These are phyloP conservation scores for Aphaenogaster rudis DNA, from an alignment of 1,140 invertebrate genomes.

Conservation along the genomic window DNA sequence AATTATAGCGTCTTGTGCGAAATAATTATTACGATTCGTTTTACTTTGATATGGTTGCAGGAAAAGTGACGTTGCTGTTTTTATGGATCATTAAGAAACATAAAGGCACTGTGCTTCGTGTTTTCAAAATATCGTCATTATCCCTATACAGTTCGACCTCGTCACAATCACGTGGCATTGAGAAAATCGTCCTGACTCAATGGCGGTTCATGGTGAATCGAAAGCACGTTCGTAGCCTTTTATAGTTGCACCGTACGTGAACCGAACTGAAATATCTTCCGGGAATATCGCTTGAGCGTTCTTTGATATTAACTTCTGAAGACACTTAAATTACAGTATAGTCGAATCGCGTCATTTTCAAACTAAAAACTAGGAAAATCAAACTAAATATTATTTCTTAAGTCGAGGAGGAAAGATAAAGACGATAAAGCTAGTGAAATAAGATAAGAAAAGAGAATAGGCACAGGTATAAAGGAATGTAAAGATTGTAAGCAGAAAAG, in stretches of 20 bases:
- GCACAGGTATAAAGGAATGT: too few relatives aligned
- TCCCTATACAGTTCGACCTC: background rate
- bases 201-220: constrained; percentile 9
- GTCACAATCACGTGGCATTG: constrained; percentile 21
- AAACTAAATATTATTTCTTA: background rate
- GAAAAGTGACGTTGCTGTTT: background rate
- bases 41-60: background rate
- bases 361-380: background rate
- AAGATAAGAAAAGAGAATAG: too few relatives aligned
- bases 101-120: background rate
- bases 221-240: constrained; percentile 37
- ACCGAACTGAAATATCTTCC: constrained; percentile 34
- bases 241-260: constrained; percentile 39
- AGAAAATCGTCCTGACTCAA: constrained; percentile 21
- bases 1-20: background rate
- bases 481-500: too few relatives aligned
- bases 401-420: too few relatives aligned
- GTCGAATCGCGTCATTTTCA: background rate
- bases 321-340: background rate
- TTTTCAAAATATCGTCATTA: constrained; percentile 34
- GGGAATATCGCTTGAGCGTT: background rate
- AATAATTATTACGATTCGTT: background rate
- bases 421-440: too few relatives aligned
- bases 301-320: constrained; percentile 17
- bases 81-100: background rate